Percentiles rank a stretch among this genome's conserved stretches.
Evolutionary conservation across 2,888 invertebrate genomes (phyloP).

Genomic region (Acleris holmiana): DNA sequence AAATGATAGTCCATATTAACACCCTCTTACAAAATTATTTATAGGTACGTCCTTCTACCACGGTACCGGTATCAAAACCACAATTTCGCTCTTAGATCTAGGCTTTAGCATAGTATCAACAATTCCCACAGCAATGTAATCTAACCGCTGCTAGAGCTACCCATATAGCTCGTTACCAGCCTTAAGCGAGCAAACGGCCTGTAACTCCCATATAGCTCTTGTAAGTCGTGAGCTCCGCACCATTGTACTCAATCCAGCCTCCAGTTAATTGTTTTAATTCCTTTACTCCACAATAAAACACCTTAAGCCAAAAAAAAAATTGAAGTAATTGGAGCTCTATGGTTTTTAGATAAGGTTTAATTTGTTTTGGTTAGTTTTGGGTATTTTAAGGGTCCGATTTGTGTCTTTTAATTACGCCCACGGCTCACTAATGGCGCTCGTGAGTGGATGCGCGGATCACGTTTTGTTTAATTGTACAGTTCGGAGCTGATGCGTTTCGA

Average conservation of each 20-base stretch:
- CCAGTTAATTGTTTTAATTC: constrained; percentile 82
- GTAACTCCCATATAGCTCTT: constrained; percentile 34
- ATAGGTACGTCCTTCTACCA: no score
- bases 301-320: background rate
- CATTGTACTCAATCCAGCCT: constrained; percentile 79
- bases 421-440: constrained; percentile 74
- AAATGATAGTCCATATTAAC: no score
- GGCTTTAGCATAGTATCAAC: background rate
- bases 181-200: constrained; percentile 17
- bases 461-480: constrained; percentile 71
- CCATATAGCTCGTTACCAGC: constrained; percentile 29
- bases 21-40: no score
- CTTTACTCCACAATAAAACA: constrained; percentile 42
- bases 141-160: constrained; percentile 2
- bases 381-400: constrained; percentile 65
- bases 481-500: constrained; percentile 53
- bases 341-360: constrained; percentile 18
- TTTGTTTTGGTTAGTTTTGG: constrained; percentile 1
- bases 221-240: constrained; percentile 66
- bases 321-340: constrained; percentile 1
- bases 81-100: background rate
- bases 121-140: constrained; percentile 5
- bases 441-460: constrained; percentile 65
- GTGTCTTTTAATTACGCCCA: constrained; percentile 82
- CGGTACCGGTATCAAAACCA: no score